A percentile compares a stretch with the other conserved stretches of the same genome.
phyloP scores from a whole-genome alignment of 1,140 invertebrate species.

The Samia ricini region DNA sequence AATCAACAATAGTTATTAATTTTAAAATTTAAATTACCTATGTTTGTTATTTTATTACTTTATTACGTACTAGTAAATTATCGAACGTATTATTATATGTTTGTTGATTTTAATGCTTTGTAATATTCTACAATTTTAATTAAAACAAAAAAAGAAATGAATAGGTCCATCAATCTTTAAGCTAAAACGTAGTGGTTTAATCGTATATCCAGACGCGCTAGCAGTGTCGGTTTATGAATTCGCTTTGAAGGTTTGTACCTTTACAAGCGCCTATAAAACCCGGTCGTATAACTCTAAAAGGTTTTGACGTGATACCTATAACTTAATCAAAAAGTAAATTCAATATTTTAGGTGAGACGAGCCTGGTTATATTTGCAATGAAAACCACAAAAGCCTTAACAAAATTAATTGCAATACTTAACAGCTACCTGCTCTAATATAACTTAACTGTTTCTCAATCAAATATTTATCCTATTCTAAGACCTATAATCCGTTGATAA shows the following conservation, averaged over 20 bases:
- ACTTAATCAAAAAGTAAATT: constrained; percentile 1
- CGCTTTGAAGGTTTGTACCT: neutral
- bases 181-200: neutral
- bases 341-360: neutral
- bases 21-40: too few relatives aligned
- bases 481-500: too few relatives aligned
- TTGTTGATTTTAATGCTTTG: too few relatives aligned
- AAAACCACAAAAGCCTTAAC: too few relatives aligned
- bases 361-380: neutral
- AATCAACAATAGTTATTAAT: too few relatives aligned
- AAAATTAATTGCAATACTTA: too few relatives aligned
- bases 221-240: neutral
- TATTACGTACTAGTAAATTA: too few relatives aligned
- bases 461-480: too few relatives aligned
- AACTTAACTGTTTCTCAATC: too few relatives aligned
- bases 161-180: neutral
- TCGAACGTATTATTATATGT: too few relatives aligned
- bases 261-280: neutral
- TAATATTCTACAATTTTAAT: neutral
- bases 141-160: neutral
- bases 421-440: too few relatives aligned
- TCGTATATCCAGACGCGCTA: neutral
- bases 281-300: constrained; percentile 1
- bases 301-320: constrained; percentile 1
- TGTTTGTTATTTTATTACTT: too few relatives aligned